Evolutionary conservation across 1,140 invertebrate genomes (phyloP), one percentile per base, ranked within the genome.

Genomic region (Araneus ventricosus): DNA sequence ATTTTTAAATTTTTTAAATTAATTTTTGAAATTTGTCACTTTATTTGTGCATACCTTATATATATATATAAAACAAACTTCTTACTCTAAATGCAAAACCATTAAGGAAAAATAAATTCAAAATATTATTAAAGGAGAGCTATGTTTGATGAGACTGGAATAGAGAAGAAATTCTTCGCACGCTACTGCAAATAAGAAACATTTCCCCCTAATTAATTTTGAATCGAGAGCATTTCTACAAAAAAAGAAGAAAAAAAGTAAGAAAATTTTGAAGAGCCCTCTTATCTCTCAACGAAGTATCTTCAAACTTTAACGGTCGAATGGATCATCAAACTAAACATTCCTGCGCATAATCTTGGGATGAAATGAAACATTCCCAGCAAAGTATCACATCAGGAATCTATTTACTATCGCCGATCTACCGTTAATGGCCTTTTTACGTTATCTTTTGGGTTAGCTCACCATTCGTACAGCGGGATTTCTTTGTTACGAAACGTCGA

Each of bases 371-470:
- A 67, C 59, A 88, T 88, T 70, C 61, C 37, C 86, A 14, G 34
- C 63, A 70, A 45, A 67, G 14, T 34, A 39, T 20, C n/a, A 63
- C 24, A 39, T 59, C 37, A 59, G 37, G 10, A 39, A 88, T 88
- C 61, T 88, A 67, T 88, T 88, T 67, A 39, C 86, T 88, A 70
- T 61, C 57, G 39, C 4, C 85, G 57, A 87, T 70, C 63, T 67
- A 27, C 39, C 59, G 45, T 88, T 88, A 63, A 67, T 70, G 86
- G 34, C 27, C n/a, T 88, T 67, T 67, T 41, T 67, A 24, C 61
- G 45, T 67, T 67, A 27, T 41, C 61, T 88, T 67, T 67, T 39
- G 61, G 24, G 30, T 30, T 37, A 27, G 59, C 52, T 87, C 85
- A 63, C 27, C 85, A 34, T 34, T 87, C 57, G 20, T 57, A 4